Conservation (phyloP, 2,113 vertebrate genomes). For the Callocephalon fimbriatum region DNA sequence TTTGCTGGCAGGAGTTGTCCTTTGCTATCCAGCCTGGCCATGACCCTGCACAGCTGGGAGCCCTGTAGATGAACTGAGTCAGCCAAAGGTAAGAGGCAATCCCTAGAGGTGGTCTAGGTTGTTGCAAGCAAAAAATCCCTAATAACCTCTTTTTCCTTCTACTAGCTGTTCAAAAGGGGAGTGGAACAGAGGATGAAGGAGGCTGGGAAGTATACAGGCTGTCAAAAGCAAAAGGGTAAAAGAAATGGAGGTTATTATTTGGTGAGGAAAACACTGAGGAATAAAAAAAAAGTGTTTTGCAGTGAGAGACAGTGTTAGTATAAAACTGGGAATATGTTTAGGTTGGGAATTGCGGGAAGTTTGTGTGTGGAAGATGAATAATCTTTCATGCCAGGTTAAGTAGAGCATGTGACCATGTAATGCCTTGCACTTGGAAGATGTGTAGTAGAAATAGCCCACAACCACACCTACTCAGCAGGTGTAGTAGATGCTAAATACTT, state of each 20-base stretch:
- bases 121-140: not conserved
- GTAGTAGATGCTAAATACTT: not conserved
- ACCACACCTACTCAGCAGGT: not conserved
- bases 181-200: not conserved
- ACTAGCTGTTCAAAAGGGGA: not conserved
- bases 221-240: not conserved
- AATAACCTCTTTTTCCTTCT: not conserved
- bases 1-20: not conserved
- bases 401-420: accelerated
- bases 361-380: not conserved
- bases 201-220: accelerated
- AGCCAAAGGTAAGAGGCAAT: not conserved
- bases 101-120: not conserved
- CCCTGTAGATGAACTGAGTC: not conserved
- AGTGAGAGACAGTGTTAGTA: accelerated
- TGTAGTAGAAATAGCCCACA: not conserved
- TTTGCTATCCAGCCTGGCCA: accelerated
- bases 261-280: not conserved
- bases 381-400: not conserved
- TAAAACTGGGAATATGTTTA: not conserved
- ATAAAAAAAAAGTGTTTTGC: not conserved
- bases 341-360: not conserved
- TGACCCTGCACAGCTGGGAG: accelerated
- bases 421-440: not conserved
- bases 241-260: not conserved